A percentile compares a stretch with the other conserved stretches of the same genome.
phyloP scores from a whole-genome alignment of 2,113 vertebrate genomes.

The Chaenogobius annularis region DNA sequence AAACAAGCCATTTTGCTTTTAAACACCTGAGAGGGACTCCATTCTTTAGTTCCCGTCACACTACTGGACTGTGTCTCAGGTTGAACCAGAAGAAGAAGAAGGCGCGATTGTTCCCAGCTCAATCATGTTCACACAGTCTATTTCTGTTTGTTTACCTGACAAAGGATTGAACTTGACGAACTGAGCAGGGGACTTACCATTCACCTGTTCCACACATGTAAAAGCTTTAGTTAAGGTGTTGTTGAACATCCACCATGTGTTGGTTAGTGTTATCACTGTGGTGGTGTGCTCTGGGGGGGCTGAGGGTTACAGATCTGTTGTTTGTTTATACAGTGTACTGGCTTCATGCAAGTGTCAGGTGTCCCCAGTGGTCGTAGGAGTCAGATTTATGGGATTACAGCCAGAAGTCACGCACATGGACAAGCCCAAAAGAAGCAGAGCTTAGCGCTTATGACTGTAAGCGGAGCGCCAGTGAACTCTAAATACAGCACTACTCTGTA shows the following conservation, averaged over 20 bases:
- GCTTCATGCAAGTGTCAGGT: background rate
- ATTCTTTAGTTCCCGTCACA: background rate
- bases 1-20: background rate
- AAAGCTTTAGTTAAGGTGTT: background rate
- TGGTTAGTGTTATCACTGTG: background rate
- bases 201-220: background rate
- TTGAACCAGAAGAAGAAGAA: background rate
- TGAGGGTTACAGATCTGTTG: background rate
- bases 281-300: background rate
- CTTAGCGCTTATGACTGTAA: conserved; percentile 63
- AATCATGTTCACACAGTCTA: background rate
- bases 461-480: conserved; percentile 49
- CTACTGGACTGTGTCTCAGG: background rate
- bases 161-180: background rate
- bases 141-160: background rate
- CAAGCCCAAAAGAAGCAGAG: conserved; percentile 60
- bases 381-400: conserved; percentile 71
- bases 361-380: conserved; percentile 14
- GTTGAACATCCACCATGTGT: background rate
- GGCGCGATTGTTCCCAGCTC: background rate
- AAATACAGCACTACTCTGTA: conserved; percentile 57
- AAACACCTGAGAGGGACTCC: background rate
- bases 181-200: background rate
- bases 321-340: background rate
- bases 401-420: conserved; percentile 53